A percentile compares a stretch with the other conserved stretches of the same genome.
Evolutionary conservation across 1,140 invertebrate species (phyloP).

Genomic region (Lasioglossum albipes): DNA sequence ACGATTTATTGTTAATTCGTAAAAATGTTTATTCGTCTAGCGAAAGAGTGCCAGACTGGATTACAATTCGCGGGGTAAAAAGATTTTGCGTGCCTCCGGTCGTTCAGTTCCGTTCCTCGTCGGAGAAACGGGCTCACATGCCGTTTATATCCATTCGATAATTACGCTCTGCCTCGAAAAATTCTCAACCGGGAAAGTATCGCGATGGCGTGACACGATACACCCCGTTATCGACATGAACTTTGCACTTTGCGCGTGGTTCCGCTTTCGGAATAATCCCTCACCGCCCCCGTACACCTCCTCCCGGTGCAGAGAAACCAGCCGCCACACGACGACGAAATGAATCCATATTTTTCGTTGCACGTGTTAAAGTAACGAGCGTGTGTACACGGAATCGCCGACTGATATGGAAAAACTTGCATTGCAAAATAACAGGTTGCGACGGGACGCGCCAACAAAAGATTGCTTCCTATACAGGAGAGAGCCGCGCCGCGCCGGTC

Average conservation of each 20-base stretch:
- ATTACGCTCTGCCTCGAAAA: slow-evolving; percentile 68
- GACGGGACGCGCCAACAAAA: slow-evolving; percentile 27
- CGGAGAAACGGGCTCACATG: slow-evolving; percentile 62
- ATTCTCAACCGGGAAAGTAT: slow-evolving; percentile 69
- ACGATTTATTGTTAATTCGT: background rate
- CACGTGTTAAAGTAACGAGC: slow-evolving; percentile 34
- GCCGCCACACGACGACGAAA: slow-evolving; percentile 13
- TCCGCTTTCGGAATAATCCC: slow-evolving; percentile 51
- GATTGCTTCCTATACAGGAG: slow-evolving; percentile 32
- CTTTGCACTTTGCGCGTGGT: slow-evolving; percentile 62
- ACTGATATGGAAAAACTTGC: slow-evolving; percentile 33
- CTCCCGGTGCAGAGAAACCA: no score
- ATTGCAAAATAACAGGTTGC: slow-evolving; percentile 31
- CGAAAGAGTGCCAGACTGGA: background rate
- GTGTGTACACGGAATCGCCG: slow-evolving; percentile 15
- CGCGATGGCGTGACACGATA: slow-evolving; percentile 74
- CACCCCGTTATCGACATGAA: slow-evolving; percentile 78
- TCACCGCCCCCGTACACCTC: background rate
- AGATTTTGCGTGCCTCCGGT: slow-evolving; percentile 69
- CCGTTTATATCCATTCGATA: slow-evolving; percentile 74
- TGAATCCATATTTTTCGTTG: slow-evolving; percentile 47
- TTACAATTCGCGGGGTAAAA: slow-evolving; percentile 13
- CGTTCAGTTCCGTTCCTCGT: slow-evolving; percentile 65
- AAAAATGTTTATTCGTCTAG: background rate
- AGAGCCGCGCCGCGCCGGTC: background rate